Percentiles rank a stretch among this genome's conserved stretches.
Evolutionary conservation across 2,888 invertebrate species (phyloP).

Genomic region (Lamellibrachia columna): DNA sequence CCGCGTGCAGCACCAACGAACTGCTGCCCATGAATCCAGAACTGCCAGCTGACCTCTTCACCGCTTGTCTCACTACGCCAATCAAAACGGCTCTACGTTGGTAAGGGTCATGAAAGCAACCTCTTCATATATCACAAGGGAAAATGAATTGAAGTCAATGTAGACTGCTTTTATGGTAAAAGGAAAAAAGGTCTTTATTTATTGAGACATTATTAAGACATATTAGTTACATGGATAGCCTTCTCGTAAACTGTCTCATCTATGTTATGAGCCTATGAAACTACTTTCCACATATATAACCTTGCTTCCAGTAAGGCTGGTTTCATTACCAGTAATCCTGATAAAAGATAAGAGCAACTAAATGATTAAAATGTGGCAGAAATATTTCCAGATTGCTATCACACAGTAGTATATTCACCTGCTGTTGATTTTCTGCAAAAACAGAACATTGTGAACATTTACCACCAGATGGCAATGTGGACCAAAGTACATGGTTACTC

Average conservation of each 20-base stretch:
- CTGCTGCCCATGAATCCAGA: conserved; percentile 96
- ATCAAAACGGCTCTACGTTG: conserved; percentile 95
- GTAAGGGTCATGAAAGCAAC: conserved; percentile 65
- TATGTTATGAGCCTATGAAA: too few relatives aligned
- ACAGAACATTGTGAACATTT: too few relatives aligned
- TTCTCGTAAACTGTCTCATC: too few relatives aligned
- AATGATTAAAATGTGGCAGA: too few relatives aligned
- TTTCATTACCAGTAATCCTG: too few relatives aligned
- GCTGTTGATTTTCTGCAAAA: too few relatives aligned
- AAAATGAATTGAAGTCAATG: background rate
- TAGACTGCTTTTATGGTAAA: too few relatives aligned
- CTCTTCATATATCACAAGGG: background rate
- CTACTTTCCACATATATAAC: too few relatives aligned
- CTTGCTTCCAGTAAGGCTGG: too few relatives aligned
- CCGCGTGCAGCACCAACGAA: conserved; percentile 93
- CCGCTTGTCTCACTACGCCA: conserved; percentile 97
- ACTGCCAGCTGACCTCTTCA: conserved; percentile 96
- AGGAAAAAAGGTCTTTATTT: background rate
- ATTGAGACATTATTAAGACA: background rate
- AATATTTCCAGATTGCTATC: too few relatives aligned
- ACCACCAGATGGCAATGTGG: background rate
- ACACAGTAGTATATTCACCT: too few relatives aligned
- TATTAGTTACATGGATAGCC: background rate
- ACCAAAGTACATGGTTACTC: conserved; percentile 16
- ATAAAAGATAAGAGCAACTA: too few relatives aligned